A percentile compares a stretch with the other conserved stretches of the same genome.
phyloP scores from a whole-genome alignment of 64 coral and sea anemone species.

The Platygyra sinensis region DNA sequence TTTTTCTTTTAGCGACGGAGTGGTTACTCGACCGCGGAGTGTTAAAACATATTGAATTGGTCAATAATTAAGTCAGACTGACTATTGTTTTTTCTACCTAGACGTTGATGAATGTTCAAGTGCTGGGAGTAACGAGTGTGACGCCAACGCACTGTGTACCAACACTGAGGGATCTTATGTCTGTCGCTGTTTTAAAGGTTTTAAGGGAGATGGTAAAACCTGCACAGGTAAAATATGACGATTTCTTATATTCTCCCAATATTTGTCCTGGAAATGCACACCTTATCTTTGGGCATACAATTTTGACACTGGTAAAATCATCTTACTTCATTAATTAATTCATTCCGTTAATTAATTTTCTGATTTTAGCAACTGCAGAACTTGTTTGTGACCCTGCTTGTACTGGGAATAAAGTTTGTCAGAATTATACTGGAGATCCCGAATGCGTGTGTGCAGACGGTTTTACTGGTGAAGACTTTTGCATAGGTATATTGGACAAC shows the following conservation, averaged over 20 bases:
- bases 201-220: conserved; percentile 40
- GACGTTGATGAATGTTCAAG: conserved; percentile 24
- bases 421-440: conserved; percentile 35
- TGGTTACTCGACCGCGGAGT: too few species aligned
- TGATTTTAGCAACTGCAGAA: background rate
- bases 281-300: too few species aligned
- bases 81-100: background rate
- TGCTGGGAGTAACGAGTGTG: conserved; percentile 15
- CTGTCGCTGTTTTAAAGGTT: conserved; percentile 60
- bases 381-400: conserved; percentile 32
- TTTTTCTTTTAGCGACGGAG: too few species aligned
- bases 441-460: conserved; percentile 41
- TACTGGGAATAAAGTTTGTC: conserved; percentile 36
- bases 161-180: conserved; percentile 68
- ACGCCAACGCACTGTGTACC: conserved; percentile 48
- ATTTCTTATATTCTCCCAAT: too few species aligned
- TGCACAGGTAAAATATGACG: conserved; percentile 13
- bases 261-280: too few species aligned
- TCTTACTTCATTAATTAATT: too few species aligned
- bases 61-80: background rate
- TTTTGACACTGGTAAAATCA: too few species aligned
- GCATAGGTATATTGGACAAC: conserved; percentile 1
- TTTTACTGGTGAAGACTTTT: background rate
- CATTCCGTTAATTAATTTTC: too few species aligned
- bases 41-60: too few species aligned